Percentiles rank a stretch among this genome's conserved stretches.
phyloP scores from a whole-genome alignment of 2,797 vertebrate species.

The Acipenser transmontanus region DNA sequence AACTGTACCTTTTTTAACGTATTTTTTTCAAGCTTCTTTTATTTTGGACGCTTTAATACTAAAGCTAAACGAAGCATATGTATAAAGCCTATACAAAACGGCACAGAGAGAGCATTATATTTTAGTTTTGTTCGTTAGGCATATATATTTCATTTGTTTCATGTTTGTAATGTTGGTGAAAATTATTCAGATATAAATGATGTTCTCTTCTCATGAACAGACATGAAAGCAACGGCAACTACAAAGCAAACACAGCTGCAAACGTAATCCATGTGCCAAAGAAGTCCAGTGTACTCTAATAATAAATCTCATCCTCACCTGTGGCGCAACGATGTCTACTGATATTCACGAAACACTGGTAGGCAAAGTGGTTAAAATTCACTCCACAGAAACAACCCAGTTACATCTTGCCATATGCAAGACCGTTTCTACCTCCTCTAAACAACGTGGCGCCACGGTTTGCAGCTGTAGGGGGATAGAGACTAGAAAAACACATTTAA shows the following conservation, averaged over 20 bases:
- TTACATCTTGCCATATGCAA: constrained; percentile 25
- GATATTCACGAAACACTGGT: constrained; percentile 11
- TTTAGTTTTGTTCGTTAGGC: too few relatives aligned
- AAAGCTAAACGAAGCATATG: too few relatives aligned
- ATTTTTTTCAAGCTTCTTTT: too few relatives aligned
- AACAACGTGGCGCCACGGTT: constrained; percentile 49
- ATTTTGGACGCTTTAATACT: too few relatives aligned
- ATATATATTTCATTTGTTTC: too few relatives aligned
- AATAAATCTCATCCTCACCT: not conserved
- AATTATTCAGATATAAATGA: too few relatives aligned
- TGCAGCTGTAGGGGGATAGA: constrained; percentile 26
- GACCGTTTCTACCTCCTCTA: constrained; percentile 33
- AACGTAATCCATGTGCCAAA: not conserved
- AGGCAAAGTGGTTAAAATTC: not conserved
- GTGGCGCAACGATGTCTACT: not conserved
- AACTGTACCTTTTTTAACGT: too few relatives aligned
- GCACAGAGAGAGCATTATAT: too few relatives aligned
- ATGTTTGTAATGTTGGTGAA: too few relatives aligned
- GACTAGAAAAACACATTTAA: constrained; percentile 23
- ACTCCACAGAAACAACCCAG: not conserved
- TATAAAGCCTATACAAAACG: too few relatives aligned
- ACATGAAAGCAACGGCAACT: not conserved
- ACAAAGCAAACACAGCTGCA: constrained; percentile 8
- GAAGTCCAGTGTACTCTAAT: not conserved
- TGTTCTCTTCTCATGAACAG: not conserved